Conservation (phyloP, 2,113 vertebrate genomes). For the Phylloscopus trochiloides region DNA sequence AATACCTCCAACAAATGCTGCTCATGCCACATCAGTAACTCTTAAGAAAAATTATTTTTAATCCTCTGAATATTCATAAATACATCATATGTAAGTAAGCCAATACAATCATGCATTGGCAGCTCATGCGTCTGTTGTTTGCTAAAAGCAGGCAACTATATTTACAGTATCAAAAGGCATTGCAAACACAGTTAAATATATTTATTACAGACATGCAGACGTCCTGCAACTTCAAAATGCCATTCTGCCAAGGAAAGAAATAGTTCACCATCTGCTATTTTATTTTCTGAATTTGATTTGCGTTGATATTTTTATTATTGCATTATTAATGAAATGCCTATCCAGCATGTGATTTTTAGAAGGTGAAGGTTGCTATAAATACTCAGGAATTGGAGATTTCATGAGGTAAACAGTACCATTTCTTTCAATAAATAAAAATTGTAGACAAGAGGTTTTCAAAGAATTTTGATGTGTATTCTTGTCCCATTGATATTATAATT, state of each 20-base stretch:
- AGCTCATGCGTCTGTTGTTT: background rate
- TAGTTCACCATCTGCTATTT: constrained; percentile 41
- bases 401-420: background rate
- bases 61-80: background rate
- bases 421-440: background rate
- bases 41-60: background rate
- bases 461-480: background rate
- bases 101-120: background rate
- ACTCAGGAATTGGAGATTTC: background rate
- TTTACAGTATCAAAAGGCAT: constrained; percentile 12
- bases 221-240: constrained; percentile 7
- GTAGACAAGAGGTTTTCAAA: background rate
- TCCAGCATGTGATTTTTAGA: constrained; percentile 35
- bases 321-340: constrained; percentile 18
- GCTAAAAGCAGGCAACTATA: background rate
- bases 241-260: background rate
- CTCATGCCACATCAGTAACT: background rate
- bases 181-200: constrained; percentile 21
- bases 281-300: constrained; percentile 49
- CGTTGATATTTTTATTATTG: constrained; percentile 15
- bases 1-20: background rate
- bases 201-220: constrained; percentile 19
- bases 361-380: constrained; percentile 32
- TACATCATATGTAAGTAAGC: background rate
- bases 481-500: background rate